Conservation (phyloP, 2,888 invertebrate genomes). For the Arenicola marina region DNA sequence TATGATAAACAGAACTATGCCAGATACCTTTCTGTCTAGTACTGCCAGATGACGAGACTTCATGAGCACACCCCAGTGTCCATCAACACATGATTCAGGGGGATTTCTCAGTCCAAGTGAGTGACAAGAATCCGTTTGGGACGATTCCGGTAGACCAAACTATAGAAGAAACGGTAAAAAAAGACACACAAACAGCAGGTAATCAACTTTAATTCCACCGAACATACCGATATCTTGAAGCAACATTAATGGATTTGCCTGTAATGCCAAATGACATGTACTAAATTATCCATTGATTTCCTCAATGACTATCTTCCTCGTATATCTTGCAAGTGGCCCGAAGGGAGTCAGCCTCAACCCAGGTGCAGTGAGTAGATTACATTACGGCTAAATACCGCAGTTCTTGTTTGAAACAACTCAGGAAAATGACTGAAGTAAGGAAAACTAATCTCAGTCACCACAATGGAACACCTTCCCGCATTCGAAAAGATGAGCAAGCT, state of each 20-base stretch:
- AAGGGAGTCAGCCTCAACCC: no score
- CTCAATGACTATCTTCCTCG: no score
- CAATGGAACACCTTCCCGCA: not conserved
- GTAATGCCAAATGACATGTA: no score
- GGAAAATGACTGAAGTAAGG: conserved; percentile 9
- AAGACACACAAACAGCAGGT: conserved; percentile 19
- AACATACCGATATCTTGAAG: no score
- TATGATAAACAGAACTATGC: conserved; percentile 37
- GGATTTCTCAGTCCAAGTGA: conserved; percentile 28
- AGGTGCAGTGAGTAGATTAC: conserved; percentile 6
- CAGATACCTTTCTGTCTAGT: conserved; percentile 27
- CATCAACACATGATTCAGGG: conserved; percentile 11
- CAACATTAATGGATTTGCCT: no score
- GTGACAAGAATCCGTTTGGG: conserved; percentile 27
- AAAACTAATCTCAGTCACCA: not conserved
- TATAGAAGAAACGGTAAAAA: conserved; percentile 15
- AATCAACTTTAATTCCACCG: no score
- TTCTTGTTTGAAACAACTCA: conserved; percentile 1
- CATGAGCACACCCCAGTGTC: conserved; percentile 15
- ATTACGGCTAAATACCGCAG: conserved; percentile 11
- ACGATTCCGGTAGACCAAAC: conserved; percentile 30
- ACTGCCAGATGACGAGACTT: conserved; percentile 24
- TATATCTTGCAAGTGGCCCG: no score
- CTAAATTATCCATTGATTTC: conserved; percentile 8
- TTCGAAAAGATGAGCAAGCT: not conserved